Percentiles rank a stretch among this genome's conserved stretches.
These are phyloP conservation scores for Danaus chrysippus DNA, from an alignment of 2,888 invertebrate genomes.

Conservation along the genomic window DNA sequence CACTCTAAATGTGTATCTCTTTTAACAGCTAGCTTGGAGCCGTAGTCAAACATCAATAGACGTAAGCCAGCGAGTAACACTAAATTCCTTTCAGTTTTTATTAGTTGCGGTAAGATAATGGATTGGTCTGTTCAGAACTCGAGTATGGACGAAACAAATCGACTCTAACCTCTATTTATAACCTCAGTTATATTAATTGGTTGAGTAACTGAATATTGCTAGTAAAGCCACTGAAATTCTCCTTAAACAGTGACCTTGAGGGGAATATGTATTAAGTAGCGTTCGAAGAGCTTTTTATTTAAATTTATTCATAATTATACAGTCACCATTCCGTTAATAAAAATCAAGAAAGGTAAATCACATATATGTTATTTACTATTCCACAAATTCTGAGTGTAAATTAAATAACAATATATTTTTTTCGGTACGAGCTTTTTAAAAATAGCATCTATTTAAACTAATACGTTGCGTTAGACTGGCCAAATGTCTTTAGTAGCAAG, in stretches of 20 bases:
- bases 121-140: constrained; percentile 64
- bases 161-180: constrained; percentile 70
- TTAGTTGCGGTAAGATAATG: constrained; percentile 72
- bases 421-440: constrained; percentile 5
- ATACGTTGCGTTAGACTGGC: constrained; percentile 13
- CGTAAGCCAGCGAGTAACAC: constrained; percentile 39
- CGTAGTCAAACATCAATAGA: constrained; percentile 30
- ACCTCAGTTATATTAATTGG: constrained; percentile 56
- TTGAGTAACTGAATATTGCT: constrained; percentile 68
- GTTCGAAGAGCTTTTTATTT: constrained; percentile 20
- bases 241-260: constrained; percentile 50
- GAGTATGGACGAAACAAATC: constrained; percentile 60
- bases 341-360: neutral
- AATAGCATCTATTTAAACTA: constrained; percentile 17
- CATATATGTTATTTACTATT: neutral
- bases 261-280: constrained; percentile 19
- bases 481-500: constrained; percentile 16
- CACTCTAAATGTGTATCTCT: constrained; percentile 10
- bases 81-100: constrained; percentile 71
- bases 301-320: constrained; percentile 10
- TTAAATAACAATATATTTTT: neutral
- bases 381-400: neutral
- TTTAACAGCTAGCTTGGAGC: constrained; percentile 14
- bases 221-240: constrained; percentile 50
- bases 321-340: neutral